phyloP scores from a whole-genome alignment of 2,113 vertebrate species.

The Eulemur macaco region DNA sequence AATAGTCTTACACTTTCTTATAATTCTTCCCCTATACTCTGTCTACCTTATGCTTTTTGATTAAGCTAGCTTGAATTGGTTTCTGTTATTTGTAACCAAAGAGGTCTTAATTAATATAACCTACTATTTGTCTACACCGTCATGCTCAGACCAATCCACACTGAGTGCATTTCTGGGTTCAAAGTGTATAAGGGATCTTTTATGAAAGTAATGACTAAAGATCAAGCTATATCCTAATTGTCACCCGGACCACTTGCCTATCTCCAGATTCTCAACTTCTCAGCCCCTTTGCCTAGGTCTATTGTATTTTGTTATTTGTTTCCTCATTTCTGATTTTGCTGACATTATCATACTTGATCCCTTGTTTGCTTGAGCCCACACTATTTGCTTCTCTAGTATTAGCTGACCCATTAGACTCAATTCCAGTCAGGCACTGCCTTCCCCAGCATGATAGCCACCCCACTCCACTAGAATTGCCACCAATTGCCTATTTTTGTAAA shows the following conservation, averaged over 20 bases:
- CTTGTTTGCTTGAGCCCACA: not conserved
- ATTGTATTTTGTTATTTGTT: not conserved
- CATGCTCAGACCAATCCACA: not conserved
- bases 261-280: not conserved
- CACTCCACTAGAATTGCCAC: not conserved
- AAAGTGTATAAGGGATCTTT: not conserved
- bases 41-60: not conserved
- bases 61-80: not conserved
- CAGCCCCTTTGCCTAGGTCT: not conserved
- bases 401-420: not conserved
- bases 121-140: not conserved
- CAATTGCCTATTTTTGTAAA: not conserved
- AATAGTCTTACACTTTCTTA: not conserved
- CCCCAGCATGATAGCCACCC: not conserved
- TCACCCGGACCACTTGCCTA: not conserved
- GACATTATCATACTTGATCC: not conserved
- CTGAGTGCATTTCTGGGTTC: not conserved
- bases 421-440: not conserved
- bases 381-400: not conserved
- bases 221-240: not conserved
- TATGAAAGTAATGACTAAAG: not conserved
- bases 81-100: not conserved
- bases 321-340: not conserved
- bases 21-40: not conserved
- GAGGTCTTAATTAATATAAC: not conserved